These are phyloP conservation scores for Promerops cafer DNA, from an alignment of 2,113 vertebrate species.

Conservation along the genomic window DNA sequence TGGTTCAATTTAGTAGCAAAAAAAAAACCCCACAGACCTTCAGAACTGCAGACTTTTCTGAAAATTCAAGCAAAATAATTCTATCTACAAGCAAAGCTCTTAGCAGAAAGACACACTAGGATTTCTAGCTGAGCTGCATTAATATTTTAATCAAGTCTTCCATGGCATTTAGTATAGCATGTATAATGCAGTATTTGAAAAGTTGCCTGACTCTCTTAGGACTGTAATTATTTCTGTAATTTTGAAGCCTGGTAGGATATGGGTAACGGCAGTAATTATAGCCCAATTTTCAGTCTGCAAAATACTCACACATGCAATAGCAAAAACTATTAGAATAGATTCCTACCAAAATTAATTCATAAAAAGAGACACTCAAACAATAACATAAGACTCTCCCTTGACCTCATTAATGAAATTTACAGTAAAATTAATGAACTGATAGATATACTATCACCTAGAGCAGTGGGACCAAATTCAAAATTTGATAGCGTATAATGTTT, in stretches of 20 bases:
- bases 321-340: conserved; percentile 62
- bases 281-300: conserved; percentile 55
- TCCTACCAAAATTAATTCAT: conserved; percentile 56
- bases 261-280: conserved; percentile 57
- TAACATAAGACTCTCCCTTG: neutral
- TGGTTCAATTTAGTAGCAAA: neutral
- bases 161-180: conserved; percentile 37
- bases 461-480: neutral
- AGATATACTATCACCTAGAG: neutral
- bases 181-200: conserved; percentile 58
- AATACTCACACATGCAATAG: conserved; percentile 35
- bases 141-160: conserved; percentile 60
- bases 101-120: neutral
- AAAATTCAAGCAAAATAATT: neutral
- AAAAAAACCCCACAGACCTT: neutral
- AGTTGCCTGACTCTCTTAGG: conserved; percentile 44
- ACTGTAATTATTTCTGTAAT: conserved; percentile 54
- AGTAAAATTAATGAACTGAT: neutral
- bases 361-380: conserved; percentile 23
- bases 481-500: neutral
- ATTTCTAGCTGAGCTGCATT: conserved; percentile 34
- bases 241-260: conserved; percentile 28
- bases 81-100: neutral
- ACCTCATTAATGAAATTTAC: conserved; percentile 28
- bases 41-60: neutral